phyloP scores from a whole-genome alignment of 2,888 invertebrate species.

The Octodonta nipae region DNA sequence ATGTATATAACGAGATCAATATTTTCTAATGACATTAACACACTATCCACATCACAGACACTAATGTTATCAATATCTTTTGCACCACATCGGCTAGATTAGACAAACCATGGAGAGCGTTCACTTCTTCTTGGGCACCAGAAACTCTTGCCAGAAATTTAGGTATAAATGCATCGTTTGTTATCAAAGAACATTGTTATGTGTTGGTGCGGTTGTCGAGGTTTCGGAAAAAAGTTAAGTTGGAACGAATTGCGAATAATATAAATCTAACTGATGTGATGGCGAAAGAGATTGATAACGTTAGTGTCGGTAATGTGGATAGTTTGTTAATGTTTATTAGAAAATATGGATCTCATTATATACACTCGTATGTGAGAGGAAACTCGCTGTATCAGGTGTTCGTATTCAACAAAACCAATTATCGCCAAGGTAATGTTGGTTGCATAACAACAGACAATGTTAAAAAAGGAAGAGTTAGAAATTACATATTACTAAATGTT shows the following conservation, averaged over 20 bases:
- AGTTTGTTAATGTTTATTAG: conserved; percentile 69
- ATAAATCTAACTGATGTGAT: conserved; percentile 58
- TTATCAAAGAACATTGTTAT: conserved; percentile 66
- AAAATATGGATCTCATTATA: conserved; percentile 77
- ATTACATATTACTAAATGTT: no score
- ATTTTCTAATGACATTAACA: no score
- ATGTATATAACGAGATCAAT: no score
- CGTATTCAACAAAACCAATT: no score
- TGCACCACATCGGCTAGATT: conserved; percentile 30
- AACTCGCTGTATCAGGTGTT: conserved; percentile 84
- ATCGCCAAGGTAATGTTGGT: no score
- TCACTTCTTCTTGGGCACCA: conserved; percentile 73
- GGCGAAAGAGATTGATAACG: conserved; percentile 51
- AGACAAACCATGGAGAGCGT: conserved; percentile 78
- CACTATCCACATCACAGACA: no score
- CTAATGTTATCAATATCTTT: no score
- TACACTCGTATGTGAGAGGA: conserved; percentile 74
- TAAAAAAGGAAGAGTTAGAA: no score
- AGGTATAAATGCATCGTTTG: conserved; percentile 72
- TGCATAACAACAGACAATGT: no score
- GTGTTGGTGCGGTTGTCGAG: conserved; percentile 55
- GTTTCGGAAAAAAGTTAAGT: conserved; percentile 59
- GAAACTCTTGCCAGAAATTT: conserved; percentile 66
- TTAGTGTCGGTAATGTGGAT: conserved; percentile 57
- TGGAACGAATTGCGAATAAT: conserved; percentile 50